phyloP scores from a whole-genome alignment of 1,140 invertebrate genomes.

The Panonychus citri region DNA sequence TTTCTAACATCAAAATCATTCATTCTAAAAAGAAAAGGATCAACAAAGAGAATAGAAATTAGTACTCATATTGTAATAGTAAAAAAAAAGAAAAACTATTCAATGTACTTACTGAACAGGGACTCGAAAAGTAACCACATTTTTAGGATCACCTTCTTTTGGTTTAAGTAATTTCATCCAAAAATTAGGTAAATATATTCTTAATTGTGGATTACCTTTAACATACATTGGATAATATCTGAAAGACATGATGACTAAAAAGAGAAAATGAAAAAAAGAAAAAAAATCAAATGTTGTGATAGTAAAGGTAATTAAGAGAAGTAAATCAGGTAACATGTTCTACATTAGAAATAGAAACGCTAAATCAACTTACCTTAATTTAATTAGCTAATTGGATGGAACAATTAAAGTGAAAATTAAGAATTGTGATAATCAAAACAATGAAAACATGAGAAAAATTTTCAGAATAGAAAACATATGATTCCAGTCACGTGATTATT shows the following conservation, averaged over 20 bases:
- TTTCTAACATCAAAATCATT: conserved; percentile 63
- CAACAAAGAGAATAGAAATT: neutral
- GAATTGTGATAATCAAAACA: no score
- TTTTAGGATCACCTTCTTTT: conserved; percentile 32
- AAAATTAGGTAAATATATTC: conserved; percentile 74
- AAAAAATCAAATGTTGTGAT: no score
- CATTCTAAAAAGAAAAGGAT: conserved; percentile 28
- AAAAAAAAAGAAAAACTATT: neutral
- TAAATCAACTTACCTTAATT: no score
- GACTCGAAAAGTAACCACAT: conserved; percentile 55
- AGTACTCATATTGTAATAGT: neutral
- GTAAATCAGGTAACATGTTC: no score
- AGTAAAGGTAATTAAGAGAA: no score
- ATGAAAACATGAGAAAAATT: no score
- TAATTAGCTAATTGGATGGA: no score
- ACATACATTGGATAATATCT: conserved; percentile 52
- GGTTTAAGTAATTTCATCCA: conserved; percentile 70
- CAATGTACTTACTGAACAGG: conserved; percentile 32
- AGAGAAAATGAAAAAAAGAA: neutral
- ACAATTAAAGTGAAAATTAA: no score
- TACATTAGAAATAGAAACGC: no score
- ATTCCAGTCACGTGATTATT: no score
- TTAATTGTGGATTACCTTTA: conserved; percentile 62
- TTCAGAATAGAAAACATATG: no score
- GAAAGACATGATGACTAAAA: neutral